phyloP scores from a whole-genome alignment of 2,797 vertebrate species.

The Tarsius wallacei region DNA sequence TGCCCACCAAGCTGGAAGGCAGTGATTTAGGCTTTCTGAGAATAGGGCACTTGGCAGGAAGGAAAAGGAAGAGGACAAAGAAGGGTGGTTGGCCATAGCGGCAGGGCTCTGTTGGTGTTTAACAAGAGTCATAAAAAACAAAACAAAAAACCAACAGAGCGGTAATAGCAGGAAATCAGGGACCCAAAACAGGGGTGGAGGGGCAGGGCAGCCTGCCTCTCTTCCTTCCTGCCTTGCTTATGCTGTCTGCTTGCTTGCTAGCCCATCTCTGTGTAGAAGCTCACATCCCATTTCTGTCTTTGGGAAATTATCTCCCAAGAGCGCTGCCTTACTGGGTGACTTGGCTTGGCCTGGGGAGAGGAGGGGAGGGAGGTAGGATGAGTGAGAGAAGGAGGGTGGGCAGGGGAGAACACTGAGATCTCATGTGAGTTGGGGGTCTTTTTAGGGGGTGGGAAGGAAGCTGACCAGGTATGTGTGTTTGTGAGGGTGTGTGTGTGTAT shows the following conservation, averaged over 20 bases:
- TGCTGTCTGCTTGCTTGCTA: conserved; percentile 81
- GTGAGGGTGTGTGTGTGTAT: conserved; percentile 46
- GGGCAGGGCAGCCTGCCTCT: conserved; percentile 83
- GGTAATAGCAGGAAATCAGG: conserved; percentile 82
- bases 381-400: conserved; percentile 71
- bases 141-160: conserved; percentile 43
- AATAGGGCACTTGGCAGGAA: conserved; percentile 72
- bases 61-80: conserved; percentile 44
- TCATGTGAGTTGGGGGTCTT: conserved; percentile 57
- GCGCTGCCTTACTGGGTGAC: conserved; percentile 91
- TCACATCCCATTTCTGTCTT: conserved; percentile 83
- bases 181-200: conserved; percentile 81
- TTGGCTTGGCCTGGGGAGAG: conserved; percentile 84
- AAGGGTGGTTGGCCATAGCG: conserved; percentile 51
- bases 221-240: conserved; percentile 87
- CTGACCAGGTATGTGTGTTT: conserved; percentile 81
- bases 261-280: conserved; percentile 81
- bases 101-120: conserved; percentile 81
- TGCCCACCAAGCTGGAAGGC: conserved; percentile 68
- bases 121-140: conserved; percentile 42
- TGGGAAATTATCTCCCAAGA: conserved; percentile 87
- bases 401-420: conserved; percentile 70
- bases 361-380: conserved; percentile 56
- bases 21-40: conserved; percentile 72
- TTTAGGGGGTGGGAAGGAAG: conserved; percentile 73